A percentile compares a stretch with the other conserved stretches of the same genome.
Evolutionary conservation across 2,113 vertebrate genomes (phyloP).

Genomic region (Strix uralensis): DNA sequence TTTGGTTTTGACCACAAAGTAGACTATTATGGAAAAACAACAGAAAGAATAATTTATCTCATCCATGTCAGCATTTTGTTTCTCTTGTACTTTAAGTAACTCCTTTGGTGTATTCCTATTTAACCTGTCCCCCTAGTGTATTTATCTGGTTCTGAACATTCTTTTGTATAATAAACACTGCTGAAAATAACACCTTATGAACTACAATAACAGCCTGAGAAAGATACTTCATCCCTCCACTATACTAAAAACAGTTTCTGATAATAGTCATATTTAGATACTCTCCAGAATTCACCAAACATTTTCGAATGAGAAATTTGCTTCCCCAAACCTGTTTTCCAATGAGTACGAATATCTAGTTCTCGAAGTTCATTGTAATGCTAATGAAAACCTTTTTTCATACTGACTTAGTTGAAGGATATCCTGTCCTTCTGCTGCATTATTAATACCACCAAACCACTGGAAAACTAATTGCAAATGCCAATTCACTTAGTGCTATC

Average conservation of each 20-base stretch:
- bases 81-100: conserved; percentile 40
- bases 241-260: not conserved
- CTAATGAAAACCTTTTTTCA: conserved; percentile 59
- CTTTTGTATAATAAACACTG: conserved; percentile 59
- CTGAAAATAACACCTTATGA: conserved; percentile 70
- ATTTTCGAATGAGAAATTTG: conserved; percentile 21
- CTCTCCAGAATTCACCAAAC: not conserved
- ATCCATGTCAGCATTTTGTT: conserved; percentile 32
- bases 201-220: conserved; percentile 55
- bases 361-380: conserved; percentile 48
- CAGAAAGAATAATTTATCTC: conserved; percentile 1
- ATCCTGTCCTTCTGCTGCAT: conserved; percentile 66
- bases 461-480: conserved; percentile 70
- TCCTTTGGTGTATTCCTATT: conserved; percentile 53
- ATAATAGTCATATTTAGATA: conserved; percentile 6
- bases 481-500: conserved; percentile 68
- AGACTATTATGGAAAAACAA: not conserved
- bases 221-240: conserved; percentile 11
- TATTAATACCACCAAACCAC: conserved; percentile 67
- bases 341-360: conserved; percentile 4
- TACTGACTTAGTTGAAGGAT: conserved; percentile 58
- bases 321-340: conserved; percentile 7
- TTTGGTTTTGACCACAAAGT: not conserved
- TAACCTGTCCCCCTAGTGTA: conserved; percentile 53
- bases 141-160: conserved; percentile 67